These are phyloP conservation scores for Sinocyclocheilus anophthalmus DNA, from an alignment of 2,113 vertebrate species.

Conservation along the genomic window DNA sequence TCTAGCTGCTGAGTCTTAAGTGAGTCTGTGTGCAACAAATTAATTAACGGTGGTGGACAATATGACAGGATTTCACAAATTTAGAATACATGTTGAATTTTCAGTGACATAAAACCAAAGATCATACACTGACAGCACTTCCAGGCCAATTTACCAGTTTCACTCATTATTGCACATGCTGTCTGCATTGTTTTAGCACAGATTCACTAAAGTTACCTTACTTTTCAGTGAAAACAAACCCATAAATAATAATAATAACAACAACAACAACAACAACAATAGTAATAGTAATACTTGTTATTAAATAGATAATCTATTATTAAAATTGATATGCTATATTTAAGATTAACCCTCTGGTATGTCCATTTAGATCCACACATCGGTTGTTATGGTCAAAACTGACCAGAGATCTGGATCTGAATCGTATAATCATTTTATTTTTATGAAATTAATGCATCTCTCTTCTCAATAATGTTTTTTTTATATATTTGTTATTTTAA, in stretches of 20 bases:
- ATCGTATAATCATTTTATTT: too few species aligned
- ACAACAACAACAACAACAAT: background rate
- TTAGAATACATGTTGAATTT: constrained; percentile 30
- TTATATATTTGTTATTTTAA: too few species aligned
- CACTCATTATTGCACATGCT: constrained; percentile 2
- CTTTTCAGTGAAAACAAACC: background rate
- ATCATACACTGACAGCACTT: background rate
- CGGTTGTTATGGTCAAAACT: too few species aligned
- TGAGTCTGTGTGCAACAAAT: constrained; percentile 37
- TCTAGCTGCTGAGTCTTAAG: constrained; percentile 29
- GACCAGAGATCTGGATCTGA: too few species aligned
- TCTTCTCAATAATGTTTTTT: too few species aligned
- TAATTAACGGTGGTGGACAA: constrained; percentile 39
- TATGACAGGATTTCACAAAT: constrained; percentile 34
- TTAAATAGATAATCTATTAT: background rate
- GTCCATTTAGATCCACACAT: too few species aligned
- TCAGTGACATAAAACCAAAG: constrained; percentile 7
- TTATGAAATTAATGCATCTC: too few species aligned
- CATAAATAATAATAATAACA: background rate
- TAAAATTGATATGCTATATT: too few species aligned
- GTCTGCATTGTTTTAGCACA: background rate
- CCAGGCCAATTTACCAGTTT: background rate
- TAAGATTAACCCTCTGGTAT: too few species aligned
- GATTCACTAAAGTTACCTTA: background rate
- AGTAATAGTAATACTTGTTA: background rate